Evolutionary conservation across 2,888 invertebrate genomes (phyloP).

Genomic region (Fragum sueziense): DNA sequence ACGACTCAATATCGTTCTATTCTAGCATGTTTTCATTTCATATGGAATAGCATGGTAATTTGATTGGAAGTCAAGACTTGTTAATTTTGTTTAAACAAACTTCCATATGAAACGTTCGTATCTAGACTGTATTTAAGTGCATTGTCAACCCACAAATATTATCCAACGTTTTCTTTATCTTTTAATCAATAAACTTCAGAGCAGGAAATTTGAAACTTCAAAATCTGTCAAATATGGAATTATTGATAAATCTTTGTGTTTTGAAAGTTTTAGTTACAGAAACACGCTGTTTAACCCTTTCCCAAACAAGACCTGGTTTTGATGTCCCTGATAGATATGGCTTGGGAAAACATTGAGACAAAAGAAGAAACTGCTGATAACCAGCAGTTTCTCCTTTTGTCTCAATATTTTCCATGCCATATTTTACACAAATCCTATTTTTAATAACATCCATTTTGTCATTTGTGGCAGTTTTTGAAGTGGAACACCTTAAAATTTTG

Average conservation of each 20-base stretch:
- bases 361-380: too few relatives aligned
- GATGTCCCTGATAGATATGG: too few relatives aligned
- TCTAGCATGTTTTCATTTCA: too few relatives aligned
- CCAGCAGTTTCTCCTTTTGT: too few relatives aligned
- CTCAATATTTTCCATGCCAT: too few relatives aligned
- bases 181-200: slow-evolving; percentile 56
- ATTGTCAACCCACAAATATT: slow-evolving; percentile 7
- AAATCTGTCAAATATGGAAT: slow-evolving; percentile 62
- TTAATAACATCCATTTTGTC: too few relatives aligned
- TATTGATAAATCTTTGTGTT: slow-evolving; percentile 60
- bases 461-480: too few relatives aligned
- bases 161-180: slow-evolving; percentile 39
- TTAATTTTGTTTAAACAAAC: slow-evolving; percentile 18
- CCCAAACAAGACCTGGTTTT: too few relatives aligned
- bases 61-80: neutral
- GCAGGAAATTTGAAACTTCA: slow-evolving; percentile 62
- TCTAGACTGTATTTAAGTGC: slow-evolving; percentile 13
- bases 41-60: neutral
- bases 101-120: neutral
- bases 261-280: slow-evolving; percentile 57
- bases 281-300: slow-evolving; percentile 52
- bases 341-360: too few relatives aligned
- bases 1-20: too few relatives aligned
- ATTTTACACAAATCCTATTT: too few relatives aligned
- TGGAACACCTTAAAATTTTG: too few relatives aligned